Evolutionary conservation across 1,140 invertebrate genomes (phyloP).

Genomic region (Apis florea): DNA sequence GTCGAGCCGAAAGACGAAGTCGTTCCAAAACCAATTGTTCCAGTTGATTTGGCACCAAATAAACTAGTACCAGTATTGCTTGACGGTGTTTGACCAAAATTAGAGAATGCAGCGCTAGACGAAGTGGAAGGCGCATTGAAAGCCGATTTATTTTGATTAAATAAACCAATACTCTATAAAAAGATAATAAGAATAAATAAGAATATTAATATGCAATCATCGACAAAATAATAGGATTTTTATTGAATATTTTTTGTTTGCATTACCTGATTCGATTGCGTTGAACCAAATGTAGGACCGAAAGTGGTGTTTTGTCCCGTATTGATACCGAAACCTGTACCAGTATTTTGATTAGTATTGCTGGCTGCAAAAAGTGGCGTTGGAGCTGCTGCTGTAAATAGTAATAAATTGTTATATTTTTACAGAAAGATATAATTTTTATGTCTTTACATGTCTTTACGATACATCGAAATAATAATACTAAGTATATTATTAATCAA

Average conservation of each 20-base stretch:
- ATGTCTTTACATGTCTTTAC: background rate
- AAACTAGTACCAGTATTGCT: slow-evolving; percentile 77
- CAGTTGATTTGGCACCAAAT: slow-evolving; percentile 76
- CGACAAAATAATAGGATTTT: background rate
- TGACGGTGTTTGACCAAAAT: slow-evolving; percentile 76
- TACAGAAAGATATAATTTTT: slow-evolving; percentile 19
- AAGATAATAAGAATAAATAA: slow-evolving; percentile 25
- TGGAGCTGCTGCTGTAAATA: slow-evolving; percentile 69
- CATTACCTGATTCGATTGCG: slow-evolving; percentile 77
- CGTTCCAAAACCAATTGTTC: slow-evolving; percentile 81
- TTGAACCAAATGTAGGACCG: slow-evolving; percentile 73
- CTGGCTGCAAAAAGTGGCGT: slow-evolving; percentile 74
- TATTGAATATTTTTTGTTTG: background rate
- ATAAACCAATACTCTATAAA: slow-evolving; percentile 77
- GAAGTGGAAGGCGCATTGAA: slow-evolving; percentile 78
- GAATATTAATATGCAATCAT: background rate
- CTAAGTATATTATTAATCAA: background rate
- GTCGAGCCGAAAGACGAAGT: slow-evolving; percentile 79
- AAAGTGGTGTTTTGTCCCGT: slow-evolving; percentile 76
- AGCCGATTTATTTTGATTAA: slow-evolving; percentile 79
- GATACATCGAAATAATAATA: background rate
- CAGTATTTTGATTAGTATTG: slow-evolving; percentile 71
- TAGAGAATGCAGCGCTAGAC: slow-evolving; percentile 77
- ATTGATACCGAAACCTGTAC: slow-evolving; percentile 77
- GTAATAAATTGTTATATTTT: slow-evolving; percentile 23